Percentiles rank a stretch among this genome's conserved stretches.
Evolutionary conservation across 53 echinoderm and acorn worm species (phyloP).

Genomic region (Echinometra lucunter): DNA sequence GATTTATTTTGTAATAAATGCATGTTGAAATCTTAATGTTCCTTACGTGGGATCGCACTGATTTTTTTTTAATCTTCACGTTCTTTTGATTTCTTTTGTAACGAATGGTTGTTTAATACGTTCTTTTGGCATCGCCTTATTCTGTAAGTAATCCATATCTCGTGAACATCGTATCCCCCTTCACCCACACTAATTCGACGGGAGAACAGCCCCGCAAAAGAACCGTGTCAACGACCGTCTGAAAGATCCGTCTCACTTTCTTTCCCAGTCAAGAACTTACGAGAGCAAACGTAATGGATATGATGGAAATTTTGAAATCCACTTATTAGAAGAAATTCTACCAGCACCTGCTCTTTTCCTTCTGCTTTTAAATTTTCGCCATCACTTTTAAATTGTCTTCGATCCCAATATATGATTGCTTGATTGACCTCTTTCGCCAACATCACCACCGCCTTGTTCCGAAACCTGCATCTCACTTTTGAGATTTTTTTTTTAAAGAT

Average conservation of each 20-base stretch:
- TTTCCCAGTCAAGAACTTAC: not conserved
- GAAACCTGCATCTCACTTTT: not conserved
- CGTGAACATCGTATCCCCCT: not conserved
- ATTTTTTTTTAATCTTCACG: too few species aligned
- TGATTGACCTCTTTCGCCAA: not conserved
- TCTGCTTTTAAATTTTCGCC: not conserved
- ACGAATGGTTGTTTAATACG: too few species aligned
- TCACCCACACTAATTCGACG: conserved; percentile 22
- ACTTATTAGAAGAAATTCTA: not conserved
- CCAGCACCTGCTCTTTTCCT: not conserved
- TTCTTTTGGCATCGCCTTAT: too few species aligned
- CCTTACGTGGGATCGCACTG: too few species aligned
- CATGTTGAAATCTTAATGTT: too few species aligned
- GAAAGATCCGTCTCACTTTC: not conserved
- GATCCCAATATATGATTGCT: conserved; percentile 3
- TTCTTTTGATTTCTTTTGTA: too few species aligned
- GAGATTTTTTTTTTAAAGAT: not conserved
- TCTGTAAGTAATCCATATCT: not conserved
- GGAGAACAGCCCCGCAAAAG: not conserved
- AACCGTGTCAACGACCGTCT: conserved; percentile 24
- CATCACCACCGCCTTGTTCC: not conserved
- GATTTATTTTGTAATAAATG: too few species aligned
- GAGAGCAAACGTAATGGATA: not conserved
- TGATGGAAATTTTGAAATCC: not conserved
- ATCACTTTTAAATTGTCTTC: not conserved